Percentiles rank a stretch among this genome's conserved stretches.
phyloP scores from a whole-genome alignment of 35 echinoderm and acorn worm species.

The Heliocidaris erythrogramma region DNA sequence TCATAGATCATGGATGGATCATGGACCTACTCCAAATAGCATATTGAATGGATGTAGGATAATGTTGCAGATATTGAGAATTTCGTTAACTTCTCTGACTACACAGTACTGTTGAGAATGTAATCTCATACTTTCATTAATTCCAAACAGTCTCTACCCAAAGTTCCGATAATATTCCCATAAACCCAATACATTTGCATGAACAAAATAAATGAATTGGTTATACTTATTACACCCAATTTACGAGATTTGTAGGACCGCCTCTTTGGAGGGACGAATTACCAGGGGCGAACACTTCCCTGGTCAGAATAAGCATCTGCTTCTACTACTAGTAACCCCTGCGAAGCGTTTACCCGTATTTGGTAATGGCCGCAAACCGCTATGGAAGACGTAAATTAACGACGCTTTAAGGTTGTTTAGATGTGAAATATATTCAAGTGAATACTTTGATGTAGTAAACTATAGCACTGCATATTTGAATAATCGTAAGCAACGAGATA shows the following conservation, averaged over 20 bases:
- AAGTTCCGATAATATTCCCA: too few relatives aligned
- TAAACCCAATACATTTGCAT: too few relatives aligned
- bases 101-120: neutral
- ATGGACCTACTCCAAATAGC: neutral
- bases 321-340: neutral
- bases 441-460: too few relatives aligned
- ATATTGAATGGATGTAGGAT: neutral
- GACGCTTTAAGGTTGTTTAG: neutral
- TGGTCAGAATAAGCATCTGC: neutral
- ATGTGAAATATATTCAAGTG: too few relatives aligned
- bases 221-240: too few relatives aligned
- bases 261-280: neutral
- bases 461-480: too few relatives aligned
- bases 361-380: neutral
- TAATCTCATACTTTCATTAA: neutral
- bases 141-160: neutral
- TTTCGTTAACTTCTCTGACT: neutral
- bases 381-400: neutral
- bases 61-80: neutral
- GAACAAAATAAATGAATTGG: too few relatives aligned
- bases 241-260: neutral
- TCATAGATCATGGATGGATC: too few relatives aligned
- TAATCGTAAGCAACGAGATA: too few relatives aligned
- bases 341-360: slow-evolving; percentile 25
- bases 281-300: neutral